Percentiles rank a stretch among this genome's conserved stretches.
Conservation (phyloP, 1,140 invertebrate genomes). For the Aradophagus sp. region DNA sequence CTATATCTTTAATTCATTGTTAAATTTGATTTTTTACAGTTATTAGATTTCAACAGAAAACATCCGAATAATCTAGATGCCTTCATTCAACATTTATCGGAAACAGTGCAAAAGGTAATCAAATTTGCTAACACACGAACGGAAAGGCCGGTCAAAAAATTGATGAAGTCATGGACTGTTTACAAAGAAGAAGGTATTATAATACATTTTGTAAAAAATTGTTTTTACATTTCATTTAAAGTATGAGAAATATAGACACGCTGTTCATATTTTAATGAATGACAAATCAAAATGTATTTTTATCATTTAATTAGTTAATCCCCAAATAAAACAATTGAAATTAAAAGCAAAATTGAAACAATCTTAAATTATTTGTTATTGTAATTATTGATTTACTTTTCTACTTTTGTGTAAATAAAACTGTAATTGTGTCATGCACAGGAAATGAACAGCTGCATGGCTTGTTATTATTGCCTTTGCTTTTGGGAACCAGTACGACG, state of each 20-base stretch:
- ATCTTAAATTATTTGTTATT: too few relatives aligned
- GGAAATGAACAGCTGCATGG: slow-evolving; percentile 11
- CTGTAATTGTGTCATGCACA: not conserved
- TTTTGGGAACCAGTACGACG: slow-evolving; percentile 7
- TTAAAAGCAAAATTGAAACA: too few relatives aligned
- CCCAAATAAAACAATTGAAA: not conserved
- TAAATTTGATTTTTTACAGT: slow-evolving; percentile 9
- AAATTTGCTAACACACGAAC: not conserved
- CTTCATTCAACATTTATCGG: slow-evolving; percentile 1
- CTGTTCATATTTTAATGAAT: too few relatives aligned
- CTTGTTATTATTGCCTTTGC: slow-evolving; percentile 7
- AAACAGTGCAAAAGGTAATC: not conserved
- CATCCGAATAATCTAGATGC: slow-evolving; percentile 2
- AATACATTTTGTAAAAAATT: not conserved
- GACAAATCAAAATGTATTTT: too few relatives aligned
- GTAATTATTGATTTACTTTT: too few relatives aligned
- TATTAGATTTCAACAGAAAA: slow-evolving; percentile 14
- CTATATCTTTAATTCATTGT: too few relatives aligned
- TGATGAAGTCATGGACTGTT: slow-evolving; percentile 1
- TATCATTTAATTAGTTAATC: not conserved
- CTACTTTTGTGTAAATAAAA: not conserved
- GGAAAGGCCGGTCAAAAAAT: slow-evolving; percentile 4
- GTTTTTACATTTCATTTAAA: not conserved
- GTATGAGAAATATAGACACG: not conserved
- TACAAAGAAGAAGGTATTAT: slow-evolving; percentile 5